Conservation (phyloP, 2,113 vertebrate genomes). For the Notarius quadriscutis region DNA sequence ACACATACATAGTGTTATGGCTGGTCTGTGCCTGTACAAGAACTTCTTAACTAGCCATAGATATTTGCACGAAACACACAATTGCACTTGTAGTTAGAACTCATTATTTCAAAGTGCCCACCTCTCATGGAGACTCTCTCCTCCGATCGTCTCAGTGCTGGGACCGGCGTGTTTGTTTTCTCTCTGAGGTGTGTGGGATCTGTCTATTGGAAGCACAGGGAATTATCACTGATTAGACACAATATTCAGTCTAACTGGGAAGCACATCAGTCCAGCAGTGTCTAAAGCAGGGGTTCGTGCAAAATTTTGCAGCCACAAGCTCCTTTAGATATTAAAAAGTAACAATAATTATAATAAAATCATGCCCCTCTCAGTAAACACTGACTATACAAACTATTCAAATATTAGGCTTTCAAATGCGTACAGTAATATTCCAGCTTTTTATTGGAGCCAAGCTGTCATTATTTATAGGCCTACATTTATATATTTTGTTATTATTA, state of each 20-base stretch:
- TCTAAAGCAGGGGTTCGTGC: no score
- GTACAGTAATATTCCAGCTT: background rate
- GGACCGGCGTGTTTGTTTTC: conserved; percentile 53
- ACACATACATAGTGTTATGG: background rate
- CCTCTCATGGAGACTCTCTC: conserved; percentile 60
- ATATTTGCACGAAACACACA: background rate
- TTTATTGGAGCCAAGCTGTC: background rate
- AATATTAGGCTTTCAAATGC: background rate
- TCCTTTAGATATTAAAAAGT: background rate
- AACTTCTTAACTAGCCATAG: background rate
- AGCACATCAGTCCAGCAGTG: background rate
- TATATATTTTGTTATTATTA: background rate
- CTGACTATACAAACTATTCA: background rate
- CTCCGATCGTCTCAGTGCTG: conserved; percentile 49
- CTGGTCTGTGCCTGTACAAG: background rate
- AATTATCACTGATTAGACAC: conserved; percentile 1
- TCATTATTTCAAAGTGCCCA: conserved; percentile 35
- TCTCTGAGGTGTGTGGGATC: conserved; percentile 52
- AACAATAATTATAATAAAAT: background rate
- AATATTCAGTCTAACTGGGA: background rate
- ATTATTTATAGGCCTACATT: background rate
- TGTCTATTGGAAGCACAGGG: conserved; percentile 59
- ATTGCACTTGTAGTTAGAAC: background rate
- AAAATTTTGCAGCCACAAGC: background rate
- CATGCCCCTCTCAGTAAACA: background rate